A percentile compares a stretch with the other conserved stretches of the same genome.
phyloP scores from a whole-genome alignment of 1,140 invertebrate genomes.

The Galendromus occidentalis region DNA sequence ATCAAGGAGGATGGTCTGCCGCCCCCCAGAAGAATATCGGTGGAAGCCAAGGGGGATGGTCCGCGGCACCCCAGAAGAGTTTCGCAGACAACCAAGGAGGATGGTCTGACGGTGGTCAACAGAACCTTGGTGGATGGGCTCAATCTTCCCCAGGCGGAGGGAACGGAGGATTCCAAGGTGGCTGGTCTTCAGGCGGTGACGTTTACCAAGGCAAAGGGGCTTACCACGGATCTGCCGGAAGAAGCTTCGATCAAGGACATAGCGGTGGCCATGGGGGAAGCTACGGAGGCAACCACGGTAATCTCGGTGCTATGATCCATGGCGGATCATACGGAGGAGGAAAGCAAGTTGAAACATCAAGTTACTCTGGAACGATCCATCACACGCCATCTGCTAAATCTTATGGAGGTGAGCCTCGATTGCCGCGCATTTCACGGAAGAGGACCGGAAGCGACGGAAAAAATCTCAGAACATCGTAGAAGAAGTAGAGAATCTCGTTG shows the following conservation, averaged over 20 bases:
- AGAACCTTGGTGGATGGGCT: background rate
- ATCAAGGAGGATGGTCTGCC: background rate
- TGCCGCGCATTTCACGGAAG: no score
- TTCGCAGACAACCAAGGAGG: background rate
- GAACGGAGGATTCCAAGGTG: background rate
- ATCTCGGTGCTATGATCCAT: conserved; percentile 4
- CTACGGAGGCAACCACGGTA: conserved; percentile 5
- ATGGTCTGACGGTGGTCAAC: background rate
- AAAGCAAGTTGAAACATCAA: background rate
- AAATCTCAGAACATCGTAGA: no score
- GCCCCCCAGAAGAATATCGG: background rate
- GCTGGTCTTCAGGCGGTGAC: background rate
- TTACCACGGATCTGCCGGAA: background rate
- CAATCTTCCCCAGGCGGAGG: background rate
- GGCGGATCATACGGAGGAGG: conserved; percentile 3
- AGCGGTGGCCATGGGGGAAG: background rate
- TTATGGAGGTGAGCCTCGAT: conserved; percentile 5
- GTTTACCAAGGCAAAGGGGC: conserved; percentile 1
- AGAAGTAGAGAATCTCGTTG: no score
- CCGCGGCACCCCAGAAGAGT: background rate
- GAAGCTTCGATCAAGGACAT: background rate
- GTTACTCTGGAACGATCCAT: conserved; percentile 1
- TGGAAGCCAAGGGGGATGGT: conserved; percentile 2
- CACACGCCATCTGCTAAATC: background rate
- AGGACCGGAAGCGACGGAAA: no score